Base-by-base conservation (phyloP, 2,797 vertebrate species). In the Anableps anableps region DNA sequence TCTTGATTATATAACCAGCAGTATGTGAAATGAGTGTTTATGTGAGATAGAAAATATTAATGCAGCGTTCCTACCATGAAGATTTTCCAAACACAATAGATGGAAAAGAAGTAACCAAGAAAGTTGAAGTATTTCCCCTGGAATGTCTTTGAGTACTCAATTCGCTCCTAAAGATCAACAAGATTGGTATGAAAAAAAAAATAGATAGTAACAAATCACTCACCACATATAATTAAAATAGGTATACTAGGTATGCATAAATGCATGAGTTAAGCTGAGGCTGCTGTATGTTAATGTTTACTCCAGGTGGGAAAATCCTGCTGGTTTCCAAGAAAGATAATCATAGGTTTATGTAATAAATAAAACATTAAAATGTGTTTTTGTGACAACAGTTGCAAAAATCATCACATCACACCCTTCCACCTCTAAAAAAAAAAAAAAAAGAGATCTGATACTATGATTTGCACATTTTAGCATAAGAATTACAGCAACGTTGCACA, bases 1-100 rank as follows among this genome's bases (percentile, higher is more conserved):
- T 21, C 29, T 48, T 9, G 45, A 38, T 38, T 58, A 58, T 51
- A 38, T 48, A 70, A 47, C 31, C 48, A 72, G 50, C 58, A 53
- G 36, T 11, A 60, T 43, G 17, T 26, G 38, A 8, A 13, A 1
- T 13, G 0, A 13, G 8, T 17, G 26, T 50, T 41, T 29, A 62
- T 79, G 31, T 53, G 62, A 73, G 3, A 10, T 11, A 62, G 2
- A 53, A 64, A n/a, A 0, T 53, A 36, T 66, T 10, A 79, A 71
- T 38, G 53, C 26, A 29, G 6, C 4, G 13, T 64, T 82, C 96
- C 91, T 95, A 99, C 99, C 98, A 99, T 99, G 88, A 99, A 99
- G 85, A 99, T 99, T 94, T 99, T 99, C 99, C 98, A 99, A 85
- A 99, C 98, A 90, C 98, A 99, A 79, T 99, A 99, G 90, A 99